Conservation (phyloP, 2,113 vertebrate species). For the Ictalurus punctatus region DNA sequence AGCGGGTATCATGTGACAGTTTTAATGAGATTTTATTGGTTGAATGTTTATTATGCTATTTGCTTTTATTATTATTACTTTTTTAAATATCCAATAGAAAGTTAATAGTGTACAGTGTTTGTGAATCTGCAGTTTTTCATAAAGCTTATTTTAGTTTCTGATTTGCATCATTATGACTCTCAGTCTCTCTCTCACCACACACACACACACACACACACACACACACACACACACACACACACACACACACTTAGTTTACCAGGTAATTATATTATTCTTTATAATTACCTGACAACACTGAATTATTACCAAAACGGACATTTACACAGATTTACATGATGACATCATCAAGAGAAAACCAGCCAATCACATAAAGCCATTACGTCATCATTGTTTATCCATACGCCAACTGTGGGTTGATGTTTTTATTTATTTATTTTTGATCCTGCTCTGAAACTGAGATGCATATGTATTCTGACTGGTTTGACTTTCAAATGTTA, state of each 20-base stretch:
- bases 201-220: slow-evolving; percentile 6
- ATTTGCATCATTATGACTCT: neutral
- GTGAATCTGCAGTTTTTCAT: neutral
- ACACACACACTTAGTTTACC: too few species aligned
- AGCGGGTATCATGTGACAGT: neutral
- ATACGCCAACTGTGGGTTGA: neutral
- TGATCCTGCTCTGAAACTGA: neutral
- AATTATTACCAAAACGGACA: too few species aligned
- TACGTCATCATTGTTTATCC: neutral
- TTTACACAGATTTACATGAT: neutral
- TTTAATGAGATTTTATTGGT: neutral
- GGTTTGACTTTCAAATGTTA: neutral
- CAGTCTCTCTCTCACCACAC: neutral
- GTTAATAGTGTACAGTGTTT: slow-evolving; percentile 14
- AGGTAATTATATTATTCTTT: neutral
- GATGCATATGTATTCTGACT: neutral
- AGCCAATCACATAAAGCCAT: neutral
- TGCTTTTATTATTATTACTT: neutral
- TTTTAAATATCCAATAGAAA: neutral
- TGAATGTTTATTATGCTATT: neutral
- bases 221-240: neutral
- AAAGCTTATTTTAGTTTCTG: neutral
- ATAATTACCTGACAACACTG: neutral
- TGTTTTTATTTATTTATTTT: neutral
- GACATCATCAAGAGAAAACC: neutral